These are phyloP conservation scores for Sitobion miscanthi DNA, from an alignment of 1,140 invertebrate genomes.

Conservation along the genomic window DNA sequence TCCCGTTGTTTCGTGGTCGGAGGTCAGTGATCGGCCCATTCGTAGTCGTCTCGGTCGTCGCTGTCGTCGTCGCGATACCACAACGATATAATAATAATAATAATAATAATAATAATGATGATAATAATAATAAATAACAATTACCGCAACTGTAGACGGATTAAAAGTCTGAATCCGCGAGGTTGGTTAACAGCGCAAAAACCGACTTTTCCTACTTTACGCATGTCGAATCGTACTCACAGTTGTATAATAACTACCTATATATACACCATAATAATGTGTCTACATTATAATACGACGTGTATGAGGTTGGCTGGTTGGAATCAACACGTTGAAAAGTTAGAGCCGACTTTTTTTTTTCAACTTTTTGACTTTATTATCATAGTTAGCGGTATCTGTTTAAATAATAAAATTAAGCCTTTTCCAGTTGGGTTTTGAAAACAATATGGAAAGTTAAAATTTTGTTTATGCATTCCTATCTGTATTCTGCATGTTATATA, in stretches of 20 bases:
- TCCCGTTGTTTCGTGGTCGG: not conserved
- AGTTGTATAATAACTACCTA: not conserved
- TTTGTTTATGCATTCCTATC: not conserved
- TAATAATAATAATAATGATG: no score
- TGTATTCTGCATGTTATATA: not conserved
- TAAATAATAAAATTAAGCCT: not conserved
- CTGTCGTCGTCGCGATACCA: not conserved
- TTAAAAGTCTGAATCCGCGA: not conserved
- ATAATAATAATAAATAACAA: not conserved
- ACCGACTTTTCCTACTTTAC: not conserved
- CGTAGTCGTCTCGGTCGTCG: not conserved
- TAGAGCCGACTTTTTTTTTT: not conserved
- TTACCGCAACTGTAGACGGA: not conserved
- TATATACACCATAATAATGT: not conserved
- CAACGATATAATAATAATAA: not conserved
- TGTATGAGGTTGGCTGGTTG: not conserved
- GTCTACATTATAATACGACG: not conserved
- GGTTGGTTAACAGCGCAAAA: not conserved
- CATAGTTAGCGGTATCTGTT: not conserved
- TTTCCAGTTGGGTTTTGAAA: not conserved
- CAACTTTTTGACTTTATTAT: not conserved
- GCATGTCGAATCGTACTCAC: not conserved
- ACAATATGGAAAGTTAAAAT: not conserved
- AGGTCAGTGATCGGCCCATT: not conserved
- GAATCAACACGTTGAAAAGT: not conserved